These are phyloP conservation scores for Gryllus longicercus DNA, from an alignment of 2,888 invertebrate genomes.

Conservation along the genomic window DNA sequence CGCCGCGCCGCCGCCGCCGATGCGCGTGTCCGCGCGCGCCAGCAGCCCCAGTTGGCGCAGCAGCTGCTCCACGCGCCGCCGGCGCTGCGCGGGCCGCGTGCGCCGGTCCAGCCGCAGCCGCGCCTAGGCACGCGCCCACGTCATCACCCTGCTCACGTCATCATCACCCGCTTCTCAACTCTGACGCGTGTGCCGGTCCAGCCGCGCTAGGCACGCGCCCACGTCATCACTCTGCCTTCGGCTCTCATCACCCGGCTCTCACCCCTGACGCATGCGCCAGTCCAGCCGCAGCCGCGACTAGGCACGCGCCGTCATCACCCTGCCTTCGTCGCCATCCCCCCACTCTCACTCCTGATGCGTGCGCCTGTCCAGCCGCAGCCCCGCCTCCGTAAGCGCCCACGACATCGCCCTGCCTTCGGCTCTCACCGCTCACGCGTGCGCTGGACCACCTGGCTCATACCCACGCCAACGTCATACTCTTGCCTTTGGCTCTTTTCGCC, in stretches of 20 bases:
- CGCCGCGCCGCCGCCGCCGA: constrained; percentile 67
- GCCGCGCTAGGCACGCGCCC: constrained; percentile 54
- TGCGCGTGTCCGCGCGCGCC: constrained; percentile 68
- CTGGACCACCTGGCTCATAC: no score
- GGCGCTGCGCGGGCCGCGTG: constrained; percentile 58
- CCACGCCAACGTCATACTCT: neutral
- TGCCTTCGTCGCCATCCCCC: constrained; percentile 61
- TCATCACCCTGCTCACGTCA: neutral
- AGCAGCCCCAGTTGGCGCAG: constrained; percentile 68
- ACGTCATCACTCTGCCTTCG: constrained; percentile 61
- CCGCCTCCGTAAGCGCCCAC: constrained; percentile 56
- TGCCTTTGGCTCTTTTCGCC: no score
- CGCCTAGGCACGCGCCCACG: constrained; percentile 54
- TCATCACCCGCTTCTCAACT: neutral
- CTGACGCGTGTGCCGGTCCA: constrained; percentile 29
- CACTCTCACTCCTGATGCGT: constrained; percentile 59
- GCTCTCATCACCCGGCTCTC: constrained; percentile 47
- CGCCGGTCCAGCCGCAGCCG: constrained; percentile 73
- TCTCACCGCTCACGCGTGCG: no score
- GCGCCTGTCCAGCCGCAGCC: constrained; percentile 72
- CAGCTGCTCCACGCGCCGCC: constrained; percentile 65
- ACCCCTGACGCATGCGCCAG: no score
- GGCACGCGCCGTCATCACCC: constrained; percentile 62
- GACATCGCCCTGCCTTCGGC: no score
- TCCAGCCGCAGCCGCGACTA: no score